Evolutionary conservation across 1,140 invertebrate species (phyloP).

Genomic region (Drosophila teissieri): DNA sequence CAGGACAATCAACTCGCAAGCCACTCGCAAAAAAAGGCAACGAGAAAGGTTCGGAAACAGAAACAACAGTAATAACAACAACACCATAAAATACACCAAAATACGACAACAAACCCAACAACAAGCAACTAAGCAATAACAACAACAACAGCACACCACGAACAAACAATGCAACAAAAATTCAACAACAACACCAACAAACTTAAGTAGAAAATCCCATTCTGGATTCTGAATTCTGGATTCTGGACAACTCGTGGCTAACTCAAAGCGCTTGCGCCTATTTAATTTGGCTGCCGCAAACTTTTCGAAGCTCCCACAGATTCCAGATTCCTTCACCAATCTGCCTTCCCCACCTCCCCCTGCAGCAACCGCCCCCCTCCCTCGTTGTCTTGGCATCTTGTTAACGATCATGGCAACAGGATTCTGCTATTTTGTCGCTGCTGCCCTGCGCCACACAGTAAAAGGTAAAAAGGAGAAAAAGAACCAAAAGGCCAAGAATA

Average conservation of each 20-base stretch:
- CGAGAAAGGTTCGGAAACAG: not conserved
- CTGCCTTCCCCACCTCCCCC: not conserved
- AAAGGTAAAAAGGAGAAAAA: slow-evolving; percentile 37
- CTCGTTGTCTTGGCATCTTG: slow-evolving; percentile 78
- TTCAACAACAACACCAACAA: slow-evolving; percentile 15
- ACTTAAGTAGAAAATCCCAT: slow-evolving; percentile 38
- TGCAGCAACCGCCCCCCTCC: not conserved
- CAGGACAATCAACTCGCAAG: slow-evolving; percentile 77
- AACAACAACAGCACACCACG: not conserved
- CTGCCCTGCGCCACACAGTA: slow-evolving; percentile 60
- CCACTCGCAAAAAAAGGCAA: slow-evolving; percentile 9
- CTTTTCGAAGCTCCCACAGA: slow-evolving; percentile 75
- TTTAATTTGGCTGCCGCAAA: slow-evolving; percentile 77
- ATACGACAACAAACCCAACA: not conserved
- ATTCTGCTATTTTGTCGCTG: slow-evolving; percentile 82
- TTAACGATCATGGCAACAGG: slow-evolving; percentile 82
- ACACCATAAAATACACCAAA: slow-evolving; percentile 1
- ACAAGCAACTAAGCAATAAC: not conserved
- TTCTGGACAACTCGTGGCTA: slow-evolving; percentile 68
- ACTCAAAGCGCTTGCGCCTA: slow-evolving; percentile 78
- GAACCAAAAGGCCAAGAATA: slow-evolving; percentile 40
- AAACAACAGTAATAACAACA: not conserved
- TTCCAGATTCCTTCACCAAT: slow-evolving; percentile 60
- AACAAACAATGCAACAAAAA: slow-evolving; percentile 6
- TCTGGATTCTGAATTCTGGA: slow-evolving; percentile 51